Evolutionary conservation across 2,113 vertebrate genomes (phyloP), one percentile per base, ranked within the genome.

Genomic region (Lamprologus tigripictilis): DNA sequence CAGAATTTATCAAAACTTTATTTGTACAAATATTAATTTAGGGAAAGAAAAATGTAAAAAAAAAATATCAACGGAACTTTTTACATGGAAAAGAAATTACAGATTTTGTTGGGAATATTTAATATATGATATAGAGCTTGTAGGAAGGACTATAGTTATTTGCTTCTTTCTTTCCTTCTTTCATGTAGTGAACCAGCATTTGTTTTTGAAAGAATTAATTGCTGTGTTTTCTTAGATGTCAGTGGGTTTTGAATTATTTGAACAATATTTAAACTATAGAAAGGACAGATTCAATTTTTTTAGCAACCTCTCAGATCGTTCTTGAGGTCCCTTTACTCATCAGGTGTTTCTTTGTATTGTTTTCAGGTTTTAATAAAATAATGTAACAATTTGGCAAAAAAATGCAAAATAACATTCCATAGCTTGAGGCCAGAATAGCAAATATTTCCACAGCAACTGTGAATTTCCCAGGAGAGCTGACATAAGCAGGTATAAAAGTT

Each of bases 381-480:
- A 96, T 94, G 58, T 95, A 97, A 80, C 96, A 96, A 73, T 97
- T 97, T 1, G 96, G 96, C 13, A 95, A 76, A 90, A 96, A 97
- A 89, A 96, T 95, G 85, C 96, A 97, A 66, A 96, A 93, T 4
- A 97, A 86, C 82, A 96, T 96, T 95, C 96, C 96, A 85, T 92
- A 96, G 86, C 96, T 97, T 4, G 96, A 96, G 0, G 96, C 96
- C 49, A 97, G 79, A 88, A 96, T 97, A 1, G 96, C 96, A 94
- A 97, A 97, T 86, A 28, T 28, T 28, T 96, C 96, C 42, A 97
- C 96, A 35, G 96, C 96, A 3, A 96, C 96, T 66, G 90, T 95
- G 19, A 96, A 96, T 80, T 97, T 97, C 2, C 96, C 96, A 80
- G 96, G 96, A 7, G 96, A 95, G 85, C 96, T 96, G 82, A 95